Evolutionary conservation across 2,797 vertebrate genomes (phyloP), one percentile per base, ranked within the genome.

Genomic region (Carduelis carduelis): DNA sequence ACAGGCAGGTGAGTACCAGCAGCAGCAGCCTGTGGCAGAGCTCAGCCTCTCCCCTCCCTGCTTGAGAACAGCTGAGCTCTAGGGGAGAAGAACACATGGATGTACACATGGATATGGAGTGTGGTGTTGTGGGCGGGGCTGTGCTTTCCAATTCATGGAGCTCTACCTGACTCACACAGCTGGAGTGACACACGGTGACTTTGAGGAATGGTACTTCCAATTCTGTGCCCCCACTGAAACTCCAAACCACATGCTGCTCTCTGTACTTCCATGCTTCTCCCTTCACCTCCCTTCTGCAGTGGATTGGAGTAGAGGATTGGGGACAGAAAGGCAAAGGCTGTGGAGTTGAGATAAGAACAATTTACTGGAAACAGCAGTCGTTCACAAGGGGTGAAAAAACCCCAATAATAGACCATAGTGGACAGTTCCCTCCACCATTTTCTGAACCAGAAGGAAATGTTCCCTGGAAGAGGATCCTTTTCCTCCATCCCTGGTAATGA

Each of bases 211-310:
- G 26, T 60, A 11, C 35, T 43, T 32, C 6, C 8, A 7, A 2
- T n/a, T 56, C 7, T 0, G 0, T 43, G 8, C 16, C 19, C 11
- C 5, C 13, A 12, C 22, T 1, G 3, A 10, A 15, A 18, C 32
- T 32, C 27, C 27, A 41, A 9, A 46, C 34, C 24, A 15, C 5
- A 0, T 12, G 9, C 12, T 39, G 5, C 34, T 41, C 3, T 46
- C 20, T 72, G 21, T 17, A 1, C 20, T 15, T 24, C 6, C 5
- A 12, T 34, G 5, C 13, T 34, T 52, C 5, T 20, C 4, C 9
- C 5, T 66, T 30, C 14, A 15, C 10, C 5, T 41, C 15, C 17
- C 3, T 16, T 30, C 26, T 35, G 15, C 13, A 19, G 26, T 14
- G 12, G 10, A 15, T 6, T 24, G 41, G 32, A 49, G 27, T 32